Evolutionary conservation across 2,888 invertebrate species (phyloP).

Genomic region (Crepidodera aurea): DNA sequence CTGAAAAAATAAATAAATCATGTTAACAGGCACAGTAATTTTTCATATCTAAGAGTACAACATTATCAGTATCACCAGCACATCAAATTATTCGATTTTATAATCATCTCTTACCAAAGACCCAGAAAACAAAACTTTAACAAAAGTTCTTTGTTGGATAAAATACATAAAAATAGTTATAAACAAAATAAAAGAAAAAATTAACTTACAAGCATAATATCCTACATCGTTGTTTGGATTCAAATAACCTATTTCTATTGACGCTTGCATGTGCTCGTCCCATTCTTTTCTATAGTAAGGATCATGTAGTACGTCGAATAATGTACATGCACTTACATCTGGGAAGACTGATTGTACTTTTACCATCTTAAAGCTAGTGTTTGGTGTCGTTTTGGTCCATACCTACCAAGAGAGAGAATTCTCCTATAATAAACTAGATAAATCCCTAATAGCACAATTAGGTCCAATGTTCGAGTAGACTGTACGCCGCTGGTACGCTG

Average conservation of each 20-base stretch:
- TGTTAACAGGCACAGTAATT: too few species aligned
- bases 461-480: too few species aligned
- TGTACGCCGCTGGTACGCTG: too few species aligned
- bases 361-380: conserved; percentile 70
- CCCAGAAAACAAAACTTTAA: too few species aligned
- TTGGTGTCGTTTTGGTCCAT: conserved; percentile 68
- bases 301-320: conserved; percentile 92
- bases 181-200: background rate
- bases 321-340: conserved; percentile 75
- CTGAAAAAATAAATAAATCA: conserved; percentile 63
- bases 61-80: too few species aligned
- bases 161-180: background rate
- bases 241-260: conserved; percentile 86
- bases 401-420: too few species aligned
- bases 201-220: conserved; percentile 83
- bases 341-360: conserved; percentile 74
- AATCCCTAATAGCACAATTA: too few species aligned
- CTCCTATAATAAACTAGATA: background rate
- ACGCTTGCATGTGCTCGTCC: conserved; percentile 90
- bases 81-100: too few species aligned
- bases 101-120: too few species aligned
- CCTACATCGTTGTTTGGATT: conserved; percentile 94
- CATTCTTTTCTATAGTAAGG: conserved; percentile 87
- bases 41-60: too few species aligned
- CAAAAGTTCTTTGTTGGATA: too few species aligned